Evolutionary conservation across 2,113 vertebrate species (phyloP).

Genomic region (Phrynocephalus versicolor): DNA sequence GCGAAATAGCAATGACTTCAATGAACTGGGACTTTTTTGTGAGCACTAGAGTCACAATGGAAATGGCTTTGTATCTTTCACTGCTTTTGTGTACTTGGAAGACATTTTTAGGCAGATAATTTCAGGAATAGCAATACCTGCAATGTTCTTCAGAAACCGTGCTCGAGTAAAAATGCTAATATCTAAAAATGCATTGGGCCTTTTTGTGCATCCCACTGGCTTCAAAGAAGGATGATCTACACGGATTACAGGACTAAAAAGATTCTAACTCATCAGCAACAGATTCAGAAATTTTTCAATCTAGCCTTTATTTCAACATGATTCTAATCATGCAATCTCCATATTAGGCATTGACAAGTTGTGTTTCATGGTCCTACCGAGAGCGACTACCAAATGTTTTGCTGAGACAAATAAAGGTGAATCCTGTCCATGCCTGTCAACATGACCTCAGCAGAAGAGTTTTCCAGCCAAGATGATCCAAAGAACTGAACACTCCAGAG

Average conservation of each 20-base stretch:
- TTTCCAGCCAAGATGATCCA: too few relatives aligned
- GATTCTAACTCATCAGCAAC: neutral
- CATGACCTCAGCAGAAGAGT: too few relatives aligned
- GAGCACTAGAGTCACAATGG: neutral
- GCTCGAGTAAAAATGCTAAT: neutral
- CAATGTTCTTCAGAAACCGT: neutral
- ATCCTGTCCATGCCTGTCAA: neutral
- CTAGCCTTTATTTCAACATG: neutral
- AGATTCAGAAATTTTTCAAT: neutral
- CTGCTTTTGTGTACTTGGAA: neutral
- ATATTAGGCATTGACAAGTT: neutral
- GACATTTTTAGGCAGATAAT: neutral
- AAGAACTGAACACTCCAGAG: too few relatives aligned
- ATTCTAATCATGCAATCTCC: neutral
- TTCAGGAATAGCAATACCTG: neutral
- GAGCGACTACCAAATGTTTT: neutral
- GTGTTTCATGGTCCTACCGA: neutral
- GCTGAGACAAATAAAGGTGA: neutral
- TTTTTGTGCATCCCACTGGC: neutral
- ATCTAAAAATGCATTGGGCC: neutral
- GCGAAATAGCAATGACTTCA: neutral
- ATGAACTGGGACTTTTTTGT: neutral
- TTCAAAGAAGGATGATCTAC: neutral
- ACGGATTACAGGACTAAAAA: neutral
- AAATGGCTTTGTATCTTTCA: neutral